Evolutionary conservation across 2,113 vertebrate species (phyloP).

Genomic region (Peromyscus maniculatus): DNA sequence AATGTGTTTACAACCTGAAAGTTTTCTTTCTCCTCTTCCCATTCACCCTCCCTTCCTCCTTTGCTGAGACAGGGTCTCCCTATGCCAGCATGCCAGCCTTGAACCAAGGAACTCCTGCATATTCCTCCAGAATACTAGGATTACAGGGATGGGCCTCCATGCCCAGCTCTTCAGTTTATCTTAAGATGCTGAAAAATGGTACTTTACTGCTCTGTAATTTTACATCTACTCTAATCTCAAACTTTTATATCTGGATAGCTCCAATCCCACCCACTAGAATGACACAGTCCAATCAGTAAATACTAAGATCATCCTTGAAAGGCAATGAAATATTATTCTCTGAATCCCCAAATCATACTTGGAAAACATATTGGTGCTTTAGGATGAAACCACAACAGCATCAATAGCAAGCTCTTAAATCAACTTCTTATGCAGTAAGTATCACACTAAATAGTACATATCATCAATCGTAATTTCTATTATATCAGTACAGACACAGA

Average conservation of each 20-base stretch:
- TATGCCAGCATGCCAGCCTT: too few relatives aligned
- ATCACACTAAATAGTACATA: background rate
- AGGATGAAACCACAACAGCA: slow-evolving; percentile 38
- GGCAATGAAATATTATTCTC: background rate
- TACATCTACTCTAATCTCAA: slow-evolving; percentile 2
- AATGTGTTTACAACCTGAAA: slow-evolving; percentile 16
- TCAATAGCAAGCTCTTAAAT: slow-evolving; percentile 19
- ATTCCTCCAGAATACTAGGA: background rate
- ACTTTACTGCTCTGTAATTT: slow-evolving; percentile 35
- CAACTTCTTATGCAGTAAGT: background rate
- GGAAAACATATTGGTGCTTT: slow-evolving; percentile 2
- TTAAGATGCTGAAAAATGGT: slow-evolving; percentile 15
- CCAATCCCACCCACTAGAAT: background rate
- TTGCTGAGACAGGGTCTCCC: background rate
- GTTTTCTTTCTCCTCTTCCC: background rate
- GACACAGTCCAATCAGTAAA: slow-evolving; percentile 39
- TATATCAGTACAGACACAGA: background rate
- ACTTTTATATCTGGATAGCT: background rate
- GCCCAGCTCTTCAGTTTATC: background rate
- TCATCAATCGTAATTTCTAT: background rate
- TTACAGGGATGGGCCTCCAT: background rate
- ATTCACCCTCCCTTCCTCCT: too few relatives aligned
- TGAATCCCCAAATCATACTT: slow-evolving; percentile 34
- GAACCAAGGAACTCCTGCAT: too few relatives aligned
- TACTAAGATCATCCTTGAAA: slow-evolving; percentile 43